Evolutionary conservation across 92 coral and sea anemone genomes (phyloP).

Genomic region (Ricordea florida): DNA sequence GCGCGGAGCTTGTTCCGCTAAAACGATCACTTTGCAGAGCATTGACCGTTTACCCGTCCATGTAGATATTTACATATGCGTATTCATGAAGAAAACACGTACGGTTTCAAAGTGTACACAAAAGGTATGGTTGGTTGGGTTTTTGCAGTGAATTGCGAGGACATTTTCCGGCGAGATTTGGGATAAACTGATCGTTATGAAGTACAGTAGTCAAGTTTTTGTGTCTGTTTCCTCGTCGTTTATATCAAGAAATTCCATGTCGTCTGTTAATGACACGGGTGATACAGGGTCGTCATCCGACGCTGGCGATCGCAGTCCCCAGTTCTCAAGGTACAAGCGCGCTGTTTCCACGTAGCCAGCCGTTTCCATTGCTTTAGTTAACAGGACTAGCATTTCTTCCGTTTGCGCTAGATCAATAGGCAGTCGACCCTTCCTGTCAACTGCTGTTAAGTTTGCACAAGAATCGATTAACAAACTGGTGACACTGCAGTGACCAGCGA

Average conservation of each 20-base stretch:
- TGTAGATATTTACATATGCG: too few relatives aligned
- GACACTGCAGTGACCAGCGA: slow-evolving; percentile 57
- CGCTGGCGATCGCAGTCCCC: slow-evolving; percentile 60
- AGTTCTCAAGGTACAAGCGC: slow-evolving; percentile 72
- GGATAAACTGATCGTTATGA: too few relatives aligned
- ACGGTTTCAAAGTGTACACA: too few relatives aligned
- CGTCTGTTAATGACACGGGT: slow-evolving; percentile 35
- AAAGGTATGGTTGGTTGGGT: too few relatives aligned
- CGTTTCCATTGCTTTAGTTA: slow-evolving; percentile 65
- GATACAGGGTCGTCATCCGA: slow-evolving; percentile 51
- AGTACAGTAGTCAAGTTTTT: too few relatives aligned
- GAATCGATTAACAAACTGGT: slow-evolving; percentile 74
- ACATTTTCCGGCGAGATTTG: too few relatives aligned
- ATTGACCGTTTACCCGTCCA: too few relatives aligned
- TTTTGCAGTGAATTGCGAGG: too few relatives aligned
- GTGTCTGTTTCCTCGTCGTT: too few relatives aligned
- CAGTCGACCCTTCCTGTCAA: slow-evolving; percentile 69
- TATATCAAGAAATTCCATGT: background rate
- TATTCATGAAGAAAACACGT: too few relatives aligned
- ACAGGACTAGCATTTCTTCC: slow-evolving; percentile 66
- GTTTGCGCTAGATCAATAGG: slow-evolving; percentile 79
- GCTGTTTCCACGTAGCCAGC: slow-evolving; percentile 84
- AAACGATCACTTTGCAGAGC: too few relatives aligned
- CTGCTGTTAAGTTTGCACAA: slow-evolving; percentile 76
- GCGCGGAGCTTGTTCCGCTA: background rate